These are phyloP conservation scores for Craniophora ligustri DNA, from an alignment of 2,888 invertebrate species.

Conservation along the genomic window DNA sequence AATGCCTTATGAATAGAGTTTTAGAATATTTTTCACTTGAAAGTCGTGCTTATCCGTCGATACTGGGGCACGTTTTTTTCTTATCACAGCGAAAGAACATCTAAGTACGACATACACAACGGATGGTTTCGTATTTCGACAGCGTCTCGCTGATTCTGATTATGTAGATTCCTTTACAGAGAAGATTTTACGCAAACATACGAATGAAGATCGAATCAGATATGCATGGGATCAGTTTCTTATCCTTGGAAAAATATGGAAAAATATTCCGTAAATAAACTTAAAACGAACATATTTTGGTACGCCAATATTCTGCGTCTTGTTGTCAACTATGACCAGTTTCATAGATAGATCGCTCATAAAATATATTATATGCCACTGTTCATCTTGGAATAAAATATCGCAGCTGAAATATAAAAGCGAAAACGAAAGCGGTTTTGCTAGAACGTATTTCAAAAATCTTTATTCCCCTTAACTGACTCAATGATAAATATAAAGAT, in stretches of 20 bases:
- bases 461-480: slow-evolving; percentile 17
- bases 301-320: slow-evolving; percentile 43
- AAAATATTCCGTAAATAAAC: slow-evolving; percentile 74
- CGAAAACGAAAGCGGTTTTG: slow-evolving; percentile 34
- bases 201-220: slow-evolving; percentile 83
- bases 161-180: slow-evolving; percentile 81
- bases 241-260: slow-evolving; percentile 75
- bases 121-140: slow-evolving; percentile 74
- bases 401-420: slow-evolving; percentile 25
- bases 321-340: slow-evolving; percentile 50
- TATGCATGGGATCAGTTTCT: slow-evolving; percentile 83
- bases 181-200: slow-evolving; percentile 82
- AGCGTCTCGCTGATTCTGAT: slow-evolving; percentile 80
- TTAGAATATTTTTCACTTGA: slow-evolving; percentile 30
- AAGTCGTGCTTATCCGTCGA: slow-evolving; percentile 23
- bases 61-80: slow-evolving; percentile 34
- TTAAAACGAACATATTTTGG: slow-evolving; percentile 65
- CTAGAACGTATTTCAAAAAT: slow-evolving; percentile 38
- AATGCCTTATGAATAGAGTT: slow-evolving; percentile 14
- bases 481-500: slow-evolving; percentile 25
- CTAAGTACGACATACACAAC: slow-evolving; percentile 58
- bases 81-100: slow-evolving; percentile 51
- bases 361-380: slow-evolving; percentile 41
- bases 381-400: slow-evolving; percentile 46
- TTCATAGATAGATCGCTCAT: slow-evolving; percentile 39